Percentiles rank a stretch among this genome's conserved stretches.
These are phyloP conservation scores for Catharus ustulatus DNA, from an alignment of 2,797 vertebrate species.

Conservation along the genomic window DNA sequence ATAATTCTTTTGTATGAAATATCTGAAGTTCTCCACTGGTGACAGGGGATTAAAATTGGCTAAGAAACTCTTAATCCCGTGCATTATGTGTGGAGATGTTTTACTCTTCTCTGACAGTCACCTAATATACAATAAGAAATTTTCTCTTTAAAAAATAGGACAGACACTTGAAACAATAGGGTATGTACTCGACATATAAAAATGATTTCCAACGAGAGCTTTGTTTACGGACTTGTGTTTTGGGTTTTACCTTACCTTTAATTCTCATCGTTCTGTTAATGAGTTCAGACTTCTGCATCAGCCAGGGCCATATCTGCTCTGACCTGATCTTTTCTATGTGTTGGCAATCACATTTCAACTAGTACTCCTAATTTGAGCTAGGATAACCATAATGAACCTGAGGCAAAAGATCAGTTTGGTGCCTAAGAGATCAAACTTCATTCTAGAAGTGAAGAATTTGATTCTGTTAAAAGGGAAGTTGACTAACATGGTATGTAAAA, in stretches of 20 bases:
- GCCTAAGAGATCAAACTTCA: background rate
- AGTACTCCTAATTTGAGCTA: background rate
- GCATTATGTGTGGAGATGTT: background rate
- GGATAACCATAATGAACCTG: background rate
- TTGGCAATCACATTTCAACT: background rate
- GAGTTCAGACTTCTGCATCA: background rate
- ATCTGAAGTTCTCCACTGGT: background rate
- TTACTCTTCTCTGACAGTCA: background rate
- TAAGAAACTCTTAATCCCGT: background rate
- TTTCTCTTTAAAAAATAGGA: background rate
- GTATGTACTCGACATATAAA: background rate
- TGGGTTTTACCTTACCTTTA: background rate
- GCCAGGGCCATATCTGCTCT: background rate
- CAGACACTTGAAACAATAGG: background rate
- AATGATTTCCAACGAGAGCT: background rate
- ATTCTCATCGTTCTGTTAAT: background rate
- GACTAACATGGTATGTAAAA: background rate
- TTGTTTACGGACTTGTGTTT: background rate
- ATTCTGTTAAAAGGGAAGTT: background rate
- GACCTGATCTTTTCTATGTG: background rate
- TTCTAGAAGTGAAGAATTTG: background rate
- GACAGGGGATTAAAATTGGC: background rate
- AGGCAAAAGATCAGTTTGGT: fast-evolving
- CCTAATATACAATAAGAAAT: background rate
- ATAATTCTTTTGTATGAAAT: background rate